phyloP scores from a whole-genome alignment of 2,113 vertebrate species.

The Boulengerochromis microlepis region DNA sequence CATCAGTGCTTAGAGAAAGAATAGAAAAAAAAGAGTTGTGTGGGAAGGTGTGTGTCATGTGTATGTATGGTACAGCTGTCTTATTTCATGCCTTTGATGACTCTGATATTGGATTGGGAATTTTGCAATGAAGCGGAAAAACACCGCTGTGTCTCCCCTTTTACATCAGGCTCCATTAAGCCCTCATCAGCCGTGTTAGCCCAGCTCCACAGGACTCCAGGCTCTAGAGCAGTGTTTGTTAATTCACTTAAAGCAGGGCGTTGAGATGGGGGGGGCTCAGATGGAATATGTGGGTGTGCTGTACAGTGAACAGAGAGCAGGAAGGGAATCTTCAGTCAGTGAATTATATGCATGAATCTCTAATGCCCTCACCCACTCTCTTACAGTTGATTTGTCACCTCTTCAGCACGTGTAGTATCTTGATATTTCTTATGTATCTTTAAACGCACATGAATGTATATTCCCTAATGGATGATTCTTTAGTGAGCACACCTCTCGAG shows the following conservation, averaged over 20 bases:
- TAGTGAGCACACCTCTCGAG: neutral
- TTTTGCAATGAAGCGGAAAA: constrained; percentile 1
- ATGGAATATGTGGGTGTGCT: constrained; percentile 49
- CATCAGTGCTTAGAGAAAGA: neutral
- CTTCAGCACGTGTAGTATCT: neutral
- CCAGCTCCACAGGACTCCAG: neutral
- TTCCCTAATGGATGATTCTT: constrained; percentile 27
- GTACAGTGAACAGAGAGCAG: constrained; percentile 5
- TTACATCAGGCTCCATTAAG: constrained; percentile 61
- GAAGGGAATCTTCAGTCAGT: constrained; percentile 30
- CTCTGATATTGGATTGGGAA: neutral
- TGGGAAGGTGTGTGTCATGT: neutral
- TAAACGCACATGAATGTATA: constrained; percentile 27
- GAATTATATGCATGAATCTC: constrained; percentile 47
- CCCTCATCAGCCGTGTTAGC: constrained; percentile 41
- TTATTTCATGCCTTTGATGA: neutral
- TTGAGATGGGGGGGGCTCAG: neutral
- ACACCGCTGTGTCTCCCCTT: neutral
- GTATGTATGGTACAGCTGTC: neutral
- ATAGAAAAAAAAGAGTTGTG: neutral
- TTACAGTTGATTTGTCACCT: neutral
- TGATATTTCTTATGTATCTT: constrained; percentile 31
- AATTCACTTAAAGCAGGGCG: constrained; percentile 45
- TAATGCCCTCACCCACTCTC: constrained; percentile 2
- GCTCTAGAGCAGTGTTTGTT: constrained; percentile 43